phyloP scores from a whole-genome alignment of 2,113 vertebrate genomes.

The Helogale parvula region DNA sequence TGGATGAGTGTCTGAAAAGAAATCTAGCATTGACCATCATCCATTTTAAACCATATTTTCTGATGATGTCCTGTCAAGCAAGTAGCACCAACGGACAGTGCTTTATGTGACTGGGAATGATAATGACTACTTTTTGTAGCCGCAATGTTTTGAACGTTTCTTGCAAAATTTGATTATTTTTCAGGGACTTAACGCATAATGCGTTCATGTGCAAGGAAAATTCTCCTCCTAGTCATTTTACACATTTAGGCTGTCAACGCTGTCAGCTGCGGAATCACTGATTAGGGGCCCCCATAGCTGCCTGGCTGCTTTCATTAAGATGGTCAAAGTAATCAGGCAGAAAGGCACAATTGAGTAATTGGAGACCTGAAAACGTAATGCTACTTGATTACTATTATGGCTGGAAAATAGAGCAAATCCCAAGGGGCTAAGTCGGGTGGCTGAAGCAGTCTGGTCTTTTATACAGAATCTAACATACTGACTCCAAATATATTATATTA shows the following conservation, averaged over 20 bases:
- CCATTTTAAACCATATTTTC: not conserved
- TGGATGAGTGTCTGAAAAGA: not conserved
- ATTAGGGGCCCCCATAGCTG: not conserved
- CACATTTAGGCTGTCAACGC: not conserved
- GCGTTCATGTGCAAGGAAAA: not conserved
- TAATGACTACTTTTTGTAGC: not conserved
- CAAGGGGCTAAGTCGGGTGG: not conserved
- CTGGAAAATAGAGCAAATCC: not conserved
- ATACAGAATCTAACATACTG: not conserved
- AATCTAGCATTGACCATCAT: fast-evolving
- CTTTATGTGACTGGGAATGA: not conserved
- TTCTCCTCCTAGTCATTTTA: not conserved
- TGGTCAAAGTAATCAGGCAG: not conserved
- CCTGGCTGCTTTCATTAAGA: not conserved
- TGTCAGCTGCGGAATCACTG: not conserved
- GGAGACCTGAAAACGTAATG: not conserved
- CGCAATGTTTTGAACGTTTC: not conserved
- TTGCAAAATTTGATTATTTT: not conserved
- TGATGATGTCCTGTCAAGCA: not conserved
- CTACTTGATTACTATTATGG: not conserved
- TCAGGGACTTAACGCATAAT: not conserved
- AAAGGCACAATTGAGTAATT: not conserved
- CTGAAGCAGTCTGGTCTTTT: not conserved
- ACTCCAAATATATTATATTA: not conserved
- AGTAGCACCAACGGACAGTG: not conserved